Percentiles rank a stretch among this genome's conserved stretches.
These are phyloP conservation scores for Benitochromis conjunctus DNA, from an alignment of 2,113 vertebrate species.

Conservation along the genomic window DNA sequence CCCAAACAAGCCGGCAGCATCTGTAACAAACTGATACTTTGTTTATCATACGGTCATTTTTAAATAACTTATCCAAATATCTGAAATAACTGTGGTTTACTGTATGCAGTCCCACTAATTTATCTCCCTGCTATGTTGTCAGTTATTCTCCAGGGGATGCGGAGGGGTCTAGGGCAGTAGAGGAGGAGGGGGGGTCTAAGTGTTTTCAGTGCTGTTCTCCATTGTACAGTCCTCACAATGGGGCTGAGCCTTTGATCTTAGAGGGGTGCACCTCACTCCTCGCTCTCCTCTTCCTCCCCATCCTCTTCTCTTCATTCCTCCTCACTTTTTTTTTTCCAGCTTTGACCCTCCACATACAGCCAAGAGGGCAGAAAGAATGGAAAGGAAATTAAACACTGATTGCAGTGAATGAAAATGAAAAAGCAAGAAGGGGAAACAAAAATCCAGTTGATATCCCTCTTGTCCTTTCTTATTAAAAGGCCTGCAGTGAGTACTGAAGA, in stretches of 20 bases:
- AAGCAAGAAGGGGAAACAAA: neutral
- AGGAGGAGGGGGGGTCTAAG: neutral
- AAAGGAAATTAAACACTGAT: slow-evolving; percentile 56
- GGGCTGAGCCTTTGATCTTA: slow-evolving; percentile 68
- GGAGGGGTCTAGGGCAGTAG: neutral
- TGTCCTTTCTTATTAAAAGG: slow-evolving; percentile 52
- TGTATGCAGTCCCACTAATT: slow-evolving; percentile 10
- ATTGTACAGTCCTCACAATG: slow-evolving; percentile 72
- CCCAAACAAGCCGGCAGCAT: neutral
- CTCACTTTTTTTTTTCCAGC: neutral
- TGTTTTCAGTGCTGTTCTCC: slow-evolving; percentile 32
- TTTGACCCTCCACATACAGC: slow-evolving; percentile 35
- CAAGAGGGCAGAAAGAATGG: slow-evolving; percentile 13
- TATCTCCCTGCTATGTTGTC: slow-evolving; percentile 37
- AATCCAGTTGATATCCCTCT: slow-evolving; percentile 34
- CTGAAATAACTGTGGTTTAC: slow-evolving; percentile 19
- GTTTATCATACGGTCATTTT: neutral
- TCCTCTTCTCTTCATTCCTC: neutral
- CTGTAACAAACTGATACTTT: neutral
- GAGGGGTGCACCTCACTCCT: slow-evolving; percentile 41
- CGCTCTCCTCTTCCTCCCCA: neutral
- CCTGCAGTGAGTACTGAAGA: slow-evolving; percentile 15
- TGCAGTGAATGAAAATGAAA: slow-evolving; percentile 57
- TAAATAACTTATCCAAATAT: neutral
- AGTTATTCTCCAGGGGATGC: slow-evolving; percentile 23